Base-by-base conservation (phyloP, 64 coral and sea anemone species). In the Montipora capricornis region DNA sequence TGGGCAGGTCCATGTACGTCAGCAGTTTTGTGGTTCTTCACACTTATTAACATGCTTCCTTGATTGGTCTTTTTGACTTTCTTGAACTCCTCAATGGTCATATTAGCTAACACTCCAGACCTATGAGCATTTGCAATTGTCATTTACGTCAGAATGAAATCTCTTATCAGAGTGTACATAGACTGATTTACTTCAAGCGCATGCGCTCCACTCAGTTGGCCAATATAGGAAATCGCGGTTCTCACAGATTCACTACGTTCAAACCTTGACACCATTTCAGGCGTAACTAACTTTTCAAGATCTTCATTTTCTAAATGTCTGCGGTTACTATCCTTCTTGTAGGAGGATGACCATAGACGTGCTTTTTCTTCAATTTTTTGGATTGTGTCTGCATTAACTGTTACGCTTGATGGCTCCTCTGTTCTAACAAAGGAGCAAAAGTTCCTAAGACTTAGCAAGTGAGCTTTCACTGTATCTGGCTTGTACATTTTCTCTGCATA, bases 61-160 rank as follows among this genome's bases (percentile, higher is more conserved):
- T 19, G 70, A 17, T n/a, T 74, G 16, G 70, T 74, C 70, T 74
- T n/a, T 26, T 74, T 74, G 70, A n/a, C 70, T 74, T 74, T n/a
- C 70, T n/a, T 8, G 15, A 74, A n/a, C 70, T 74, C 70, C 7
- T n/a, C 70, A 19, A 74, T 74, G 3, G 70, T 74, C 70, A 74
- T 74, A 20, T 19, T 74, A 26, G 70, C 20, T n/a, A 74, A n/a
- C 7, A 74, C 70, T 8, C 70, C 70, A 74, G 70, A 74, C 2
- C 70, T 17, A 6, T 37, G 70, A n/a, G 70, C 70, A 74, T 74
- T 74, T 74, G 70, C 70, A 74, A 19, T 74, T 37, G 70, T 74
- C 70, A 55, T 55, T 55, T 22, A 0, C 5, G 52, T 55, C 9
- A 55, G 6, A 55, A 55, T 55, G 52, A 55, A 55, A 55, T 55